Conservation (phyloP, 2,797 vertebrate species). For the Urophycis tenuis region DNA sequence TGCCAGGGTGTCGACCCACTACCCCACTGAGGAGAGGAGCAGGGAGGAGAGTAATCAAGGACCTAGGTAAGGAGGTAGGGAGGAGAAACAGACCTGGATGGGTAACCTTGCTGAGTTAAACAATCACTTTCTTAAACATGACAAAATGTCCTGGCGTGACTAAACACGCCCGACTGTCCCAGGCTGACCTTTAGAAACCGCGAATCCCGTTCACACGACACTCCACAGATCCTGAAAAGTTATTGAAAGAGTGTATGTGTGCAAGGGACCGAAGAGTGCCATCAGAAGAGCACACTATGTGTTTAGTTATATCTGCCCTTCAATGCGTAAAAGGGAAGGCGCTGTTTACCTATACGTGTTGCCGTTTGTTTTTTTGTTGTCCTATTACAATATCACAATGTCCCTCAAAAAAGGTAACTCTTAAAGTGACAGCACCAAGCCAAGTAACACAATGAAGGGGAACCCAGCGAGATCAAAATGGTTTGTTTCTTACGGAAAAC, state of each 20-base stretch:
- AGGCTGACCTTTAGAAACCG: background rate
- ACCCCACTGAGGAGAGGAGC: background rate
- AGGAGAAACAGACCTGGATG: background rate
- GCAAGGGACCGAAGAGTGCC: constrained; percentile 12
- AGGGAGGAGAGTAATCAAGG: background rate
- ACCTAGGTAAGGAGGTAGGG: background rate
- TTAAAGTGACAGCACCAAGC: background rate
- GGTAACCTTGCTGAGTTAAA: background rate
- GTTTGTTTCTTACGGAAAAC: background rate
- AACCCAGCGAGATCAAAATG: background rate
- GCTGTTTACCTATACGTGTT: background rate
- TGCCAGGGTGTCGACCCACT: constrained; percentile 6
- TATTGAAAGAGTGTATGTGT: constrained; percentile 8
- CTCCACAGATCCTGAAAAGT: constrained; percentile 7
- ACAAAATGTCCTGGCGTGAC: background rate
- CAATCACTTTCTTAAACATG: background rate
- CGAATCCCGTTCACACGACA: constrained; percentile 4
- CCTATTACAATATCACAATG: constrained; percentile 1
- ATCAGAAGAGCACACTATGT: background rate
- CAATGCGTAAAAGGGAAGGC: background rate
- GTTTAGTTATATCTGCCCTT: background rate
- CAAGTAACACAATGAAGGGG: background rate
- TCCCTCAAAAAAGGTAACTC: background rate
- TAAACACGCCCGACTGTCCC: background rate
- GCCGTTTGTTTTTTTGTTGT: constrained; percentile 1